phyloP scores from a whole-genome alignment of 1,140 invertebrate species.

The Fopius arisanus region DNA sequence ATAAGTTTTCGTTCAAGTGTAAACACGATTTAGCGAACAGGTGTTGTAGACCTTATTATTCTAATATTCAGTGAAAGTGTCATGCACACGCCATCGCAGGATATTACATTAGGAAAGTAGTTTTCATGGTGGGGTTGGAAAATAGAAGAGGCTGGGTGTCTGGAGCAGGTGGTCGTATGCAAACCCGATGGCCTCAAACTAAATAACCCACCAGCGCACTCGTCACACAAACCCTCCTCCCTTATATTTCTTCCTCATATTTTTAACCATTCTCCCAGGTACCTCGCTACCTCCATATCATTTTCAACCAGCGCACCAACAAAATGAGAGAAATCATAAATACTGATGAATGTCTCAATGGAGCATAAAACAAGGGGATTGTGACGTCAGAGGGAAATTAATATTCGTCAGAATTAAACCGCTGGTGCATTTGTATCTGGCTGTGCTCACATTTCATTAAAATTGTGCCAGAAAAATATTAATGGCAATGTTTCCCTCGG shows the following conservation, averaged over 20 bases:
- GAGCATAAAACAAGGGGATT: no score
- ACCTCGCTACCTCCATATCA: no score
- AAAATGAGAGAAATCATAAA: no score
- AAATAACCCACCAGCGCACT: background rate
- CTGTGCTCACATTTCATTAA: background rate
- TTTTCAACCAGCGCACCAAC: no score
- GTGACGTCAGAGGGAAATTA: background rate
- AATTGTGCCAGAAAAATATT: background rate
- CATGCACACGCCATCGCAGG: conserved; percentile 1
- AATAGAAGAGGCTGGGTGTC: background rate
- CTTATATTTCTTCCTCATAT: background rate
- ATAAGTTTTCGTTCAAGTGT: background rate
- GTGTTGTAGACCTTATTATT: conserved; percentile 28
- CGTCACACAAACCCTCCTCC: background rate
- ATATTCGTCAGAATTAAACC: background rate
- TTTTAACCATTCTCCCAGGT: background rate
- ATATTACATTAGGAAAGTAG: conserved; percentile 25
- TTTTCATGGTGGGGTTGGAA: background rate
- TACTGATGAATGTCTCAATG: no score
- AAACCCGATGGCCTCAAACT: conserved; percentile 2
- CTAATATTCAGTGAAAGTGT: conserved; percentile 24
- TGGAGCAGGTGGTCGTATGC: conserved; percentile 12
- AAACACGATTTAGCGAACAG: conserved; percentile 11
- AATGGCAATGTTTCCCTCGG: background rate
- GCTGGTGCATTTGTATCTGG: background rate